Base-by-base conservation (phyloP, 2,888 invertebrate species). In the Drosophila trichaetosa region DNA sequence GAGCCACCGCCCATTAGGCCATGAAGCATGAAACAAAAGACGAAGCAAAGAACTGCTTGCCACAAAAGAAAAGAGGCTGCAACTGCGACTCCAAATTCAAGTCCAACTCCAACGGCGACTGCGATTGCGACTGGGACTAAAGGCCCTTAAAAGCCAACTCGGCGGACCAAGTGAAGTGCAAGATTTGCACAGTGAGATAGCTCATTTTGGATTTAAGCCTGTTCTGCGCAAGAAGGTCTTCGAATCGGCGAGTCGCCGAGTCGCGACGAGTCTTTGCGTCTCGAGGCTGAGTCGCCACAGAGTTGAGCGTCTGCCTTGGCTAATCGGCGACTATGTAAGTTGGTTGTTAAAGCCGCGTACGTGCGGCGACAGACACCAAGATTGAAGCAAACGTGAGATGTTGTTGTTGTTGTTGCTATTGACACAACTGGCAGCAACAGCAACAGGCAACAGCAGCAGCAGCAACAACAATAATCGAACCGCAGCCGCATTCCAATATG, bases 301-400 rank as follows among this genome's bases (percentile, higher is more conserved):
- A 66, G 72, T 63, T 16, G 16, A 46, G 62, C 73, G 79, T 78
- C 46, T 89, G 79, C 83, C 87, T 88, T 88, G 86, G 87, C 87
- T 87, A 87, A 87, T 87, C 87, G 87, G 81, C 87, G 90, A 89
- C 88, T 88, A 87, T 87, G 89, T 87, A 85, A 89, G 88, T 85
- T 80, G 89, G 78, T 83, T 87, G 89, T 89, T 87, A 82, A 81
- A 82, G 73, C 82, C 69, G 71, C 78, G 88, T 88, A 89, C 87
- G 87, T 89, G 87, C 90, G 86, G 87, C 87, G 87, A 89, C 87
- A 87, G 74, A 73, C 83, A 66, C 61, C 69, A 69, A 74, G 67
- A 76, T 59, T 58, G 38, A 60, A 59, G 49, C 63, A 76, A 68
- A 74, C 71, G 71, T 77, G 62, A 76, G 73, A 58, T 60, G 59